These are phyloP conservation scores for Orthonevra nobilis DNA, from an alignment of 2,888 invertebrate species.

Conservation along the genomic window DNA sequence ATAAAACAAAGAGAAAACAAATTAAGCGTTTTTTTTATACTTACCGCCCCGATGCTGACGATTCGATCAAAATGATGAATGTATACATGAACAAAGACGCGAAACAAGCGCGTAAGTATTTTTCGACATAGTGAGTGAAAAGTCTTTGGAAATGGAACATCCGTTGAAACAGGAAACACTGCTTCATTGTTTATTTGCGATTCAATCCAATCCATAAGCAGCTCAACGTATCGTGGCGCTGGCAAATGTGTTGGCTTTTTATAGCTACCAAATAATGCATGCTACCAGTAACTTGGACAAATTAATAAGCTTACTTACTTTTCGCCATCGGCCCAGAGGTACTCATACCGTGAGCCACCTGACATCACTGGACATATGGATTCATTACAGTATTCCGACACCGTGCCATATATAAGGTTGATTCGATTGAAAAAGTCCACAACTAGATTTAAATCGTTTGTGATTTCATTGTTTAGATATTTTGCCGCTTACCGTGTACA, in stretches of 20 bases:
- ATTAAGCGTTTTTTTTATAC: no score
- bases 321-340: slow-evolving; percentile 93
- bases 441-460: slow-evolving; percentile 82
- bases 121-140: slow-evolving; percentile 90
- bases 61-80: slow-evolving; percentile 96
- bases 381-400: slow-evolving; percentile 91
- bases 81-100: slow-evolving; percentile 96
- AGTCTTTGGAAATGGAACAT: slow-evolving; percentile 92
- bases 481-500: slow-evolving; percentile 90
- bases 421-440: slow-evolving; percentile 97
- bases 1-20: slow-evolving; percentile 25
- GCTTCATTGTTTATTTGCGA: slow-evolving; percentile 93
- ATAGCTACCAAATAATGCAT: slow-evolving; percentile 81
- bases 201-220: slow-evolving; percentile 96
- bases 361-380: slow-evolving; percentile 94
- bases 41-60: slow-evolving; percentile 91
- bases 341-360: slow-evolving; percentile 93
- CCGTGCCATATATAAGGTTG: slow-evolving; percentile 94
- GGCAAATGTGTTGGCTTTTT: slow-evolving; percentile 90
- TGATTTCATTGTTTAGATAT: slow-evolving; percentile 4
- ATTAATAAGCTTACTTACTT: slow-evolving; percentile 78
- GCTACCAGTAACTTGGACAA: no score
- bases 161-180: slow-evolving; percentile 92
- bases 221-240: slow-evolving; percentile 90
- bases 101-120: slow-evolving; percentile 91